Conservation (phyloP, 2,113 vertebrate species). For the Acrocephalus kingi region DNA sequence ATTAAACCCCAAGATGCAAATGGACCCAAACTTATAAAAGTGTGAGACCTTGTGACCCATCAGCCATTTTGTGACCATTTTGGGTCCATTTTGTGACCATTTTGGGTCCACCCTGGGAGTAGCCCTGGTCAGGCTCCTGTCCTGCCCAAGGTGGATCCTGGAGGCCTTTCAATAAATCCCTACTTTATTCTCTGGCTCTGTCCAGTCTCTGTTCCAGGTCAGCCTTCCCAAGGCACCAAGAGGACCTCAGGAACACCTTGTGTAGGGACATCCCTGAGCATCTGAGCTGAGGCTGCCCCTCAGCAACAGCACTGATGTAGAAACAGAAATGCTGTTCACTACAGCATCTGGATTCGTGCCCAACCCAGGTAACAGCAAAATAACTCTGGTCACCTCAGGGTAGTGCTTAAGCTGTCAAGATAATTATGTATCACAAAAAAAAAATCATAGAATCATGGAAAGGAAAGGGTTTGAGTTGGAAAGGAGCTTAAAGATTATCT, state of each 20-base stretch:
- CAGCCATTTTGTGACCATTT: background rate
- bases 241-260: background rate
- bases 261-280: background rate
- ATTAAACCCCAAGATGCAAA: background rate
- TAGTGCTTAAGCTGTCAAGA: background rate
- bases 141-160: background rate
- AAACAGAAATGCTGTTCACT: background rate
- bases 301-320: background rate
- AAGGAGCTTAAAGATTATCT: background rate
- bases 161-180: background rate
- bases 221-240: background rate
- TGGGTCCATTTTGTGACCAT: background rate
- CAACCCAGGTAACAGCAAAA: background rate
- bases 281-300: background rate
- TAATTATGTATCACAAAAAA: background rate
- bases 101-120: background rate
- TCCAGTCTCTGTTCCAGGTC: background rate
- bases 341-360: background rate
- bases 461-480: background rate
- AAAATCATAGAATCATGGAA: background rate
- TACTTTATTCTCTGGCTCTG: background rate
- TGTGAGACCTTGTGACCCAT: background rate
- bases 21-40: background rate
- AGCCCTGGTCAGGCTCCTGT: background rate
- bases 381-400: background rate